These are phyloP conservation scores for Artemia sp. DNA, from an alignment of 2,888 invertebrate species.

Conservation along the genomic window DNA sequence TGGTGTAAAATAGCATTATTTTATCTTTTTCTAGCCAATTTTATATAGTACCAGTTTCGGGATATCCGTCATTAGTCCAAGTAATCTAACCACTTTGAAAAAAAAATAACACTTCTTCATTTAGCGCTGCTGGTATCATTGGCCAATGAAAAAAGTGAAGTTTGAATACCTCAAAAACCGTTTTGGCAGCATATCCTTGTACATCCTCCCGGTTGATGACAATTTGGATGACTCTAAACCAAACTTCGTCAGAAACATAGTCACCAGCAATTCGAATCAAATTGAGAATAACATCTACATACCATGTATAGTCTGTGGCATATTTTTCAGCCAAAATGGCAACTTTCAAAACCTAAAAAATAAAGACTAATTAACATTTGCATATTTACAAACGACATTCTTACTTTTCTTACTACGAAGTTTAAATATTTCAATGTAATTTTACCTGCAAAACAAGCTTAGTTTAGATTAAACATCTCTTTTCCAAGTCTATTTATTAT, in stretches of 20 bases:
- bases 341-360: conserved; percentile 63
- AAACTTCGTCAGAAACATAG: conserved; percentile 98
- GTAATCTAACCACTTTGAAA: too few relatives aligned
- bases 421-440: too few relatives aligned
- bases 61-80: too few relatives aligned
- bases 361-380: not conserved
- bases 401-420: too few relatives aligned
- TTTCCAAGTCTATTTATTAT: too few relatives aligned
- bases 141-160: too few relatives aligned
- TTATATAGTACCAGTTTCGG: too few relatives aligned
- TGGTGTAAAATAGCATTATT: too few relatives aligned
- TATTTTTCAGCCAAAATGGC: conserved; percentile 98
- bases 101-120: too few relatives aligned
- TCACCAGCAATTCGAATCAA: conserved; percentile 98
- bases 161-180: conserved; percentile 68
- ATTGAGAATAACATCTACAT: conserved; percentile 85
- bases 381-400: too few relatives aligned
- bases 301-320: conserved; percentile 99
- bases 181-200: conserved; percentile 98
- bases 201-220: conserved; percentile 99
- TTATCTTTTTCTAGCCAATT: too few relatives aligned
- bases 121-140: too few relatives aligned
- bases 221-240: conserved; percentile 99
- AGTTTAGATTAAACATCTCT: not conserved
- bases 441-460: not conserved